Base-by-base conservation (phyloP, 2,797 vertebrate genomes). In the Moxostoma hubbsi region DNA sequence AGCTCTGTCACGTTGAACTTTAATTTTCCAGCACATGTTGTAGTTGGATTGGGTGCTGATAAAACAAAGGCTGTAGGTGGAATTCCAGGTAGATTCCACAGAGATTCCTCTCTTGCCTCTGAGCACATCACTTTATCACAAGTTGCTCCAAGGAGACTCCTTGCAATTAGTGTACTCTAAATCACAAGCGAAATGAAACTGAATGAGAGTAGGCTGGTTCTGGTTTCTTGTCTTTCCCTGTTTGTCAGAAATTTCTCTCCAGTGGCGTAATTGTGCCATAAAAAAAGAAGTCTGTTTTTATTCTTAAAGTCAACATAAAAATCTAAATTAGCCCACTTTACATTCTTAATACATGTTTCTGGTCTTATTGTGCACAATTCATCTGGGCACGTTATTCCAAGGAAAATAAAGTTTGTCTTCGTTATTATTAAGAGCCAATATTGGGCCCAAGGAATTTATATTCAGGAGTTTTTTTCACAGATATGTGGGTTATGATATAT, bases 81-180 rank as follows among this genome's bases (percentile, higher is more conserved):
- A 50, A 12, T 43, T 77, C 36, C 7, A 1, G 18, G 49, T 51
- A 5, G 8, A 66, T 7, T 47, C 73, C 16, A 1, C 43, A 1
- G 58, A 63, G 58, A 36, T 43, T 76, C 11, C 13, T 4, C 36
- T 36, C 36, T 36, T 11, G 54, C 64, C 46, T 46, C 24, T 58
- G 75, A 77, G 54, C 55, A 59, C 54, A 43, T 68, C 54, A 45
- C 55, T 77, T 77, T 67, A 77, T 64, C 46, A 36, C 36, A 59
- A 7, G 57, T 67, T 66, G 43, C 75, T 69, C 55, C 61, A 13
- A 50, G 57, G 67, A 78, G 49, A 54, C 24, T 18, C 54, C 11
- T 36, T 63, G 57, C 24, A 70, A 77, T 77, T 77, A 69, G 66
- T 55, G 51, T 7, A 13, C 73, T 77, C 46, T 36, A 69, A 43